phyloP scores from a whole-genome alignment of 2,888 invertebrate species.

The Adela reaumurella region DNA sequence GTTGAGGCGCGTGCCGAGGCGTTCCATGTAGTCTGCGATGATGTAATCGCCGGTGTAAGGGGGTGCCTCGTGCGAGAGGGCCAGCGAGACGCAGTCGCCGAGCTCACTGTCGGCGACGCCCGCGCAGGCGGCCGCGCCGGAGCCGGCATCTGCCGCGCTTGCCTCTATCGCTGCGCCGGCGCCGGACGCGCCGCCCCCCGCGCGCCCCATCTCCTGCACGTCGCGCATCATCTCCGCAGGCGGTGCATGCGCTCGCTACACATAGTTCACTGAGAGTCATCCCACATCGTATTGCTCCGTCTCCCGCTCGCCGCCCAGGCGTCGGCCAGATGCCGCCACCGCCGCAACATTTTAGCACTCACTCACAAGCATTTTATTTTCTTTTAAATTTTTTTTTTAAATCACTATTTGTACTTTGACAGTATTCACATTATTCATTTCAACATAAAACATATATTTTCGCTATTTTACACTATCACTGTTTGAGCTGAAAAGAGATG shows the following conservation, averaged over 20 bases:
- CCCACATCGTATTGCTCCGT: constrained; percentile 38
- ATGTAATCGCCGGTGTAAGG: constrained; percentile 68
- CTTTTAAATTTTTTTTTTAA: too few species aligned
- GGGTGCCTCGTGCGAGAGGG: constrained; percentile 43
- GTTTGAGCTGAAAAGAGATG: constrained; percentile 19
- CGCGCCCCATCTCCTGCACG: constrained; percentile 50
- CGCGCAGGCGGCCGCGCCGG: constrained; percentile 53
- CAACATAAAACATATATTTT: constrained; percentile 42
- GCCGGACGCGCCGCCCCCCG: constrained; percentile 21
- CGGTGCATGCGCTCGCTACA: constrained; percentile 33
- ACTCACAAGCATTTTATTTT: too few species aligned
- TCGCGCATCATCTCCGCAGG: constrained; percentile 53
- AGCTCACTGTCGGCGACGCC: constrained; percentile 52
- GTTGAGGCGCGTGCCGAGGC: constrained; percentile 79
- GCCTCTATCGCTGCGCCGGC: constrained; percentile 51
- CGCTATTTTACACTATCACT: constrained; percentile 37
- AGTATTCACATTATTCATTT: constrained; percentile 35
- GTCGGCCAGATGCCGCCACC: too few species aligned
- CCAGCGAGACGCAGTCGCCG: constrained; percentile 54
- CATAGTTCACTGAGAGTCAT: constrained; percentile 54
- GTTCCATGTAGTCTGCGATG: constrained; percentile 88
- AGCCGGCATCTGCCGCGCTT: constrained; percentile 33
- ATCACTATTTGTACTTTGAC: constrained; percentile 36
- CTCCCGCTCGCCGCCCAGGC: background rate
- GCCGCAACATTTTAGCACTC: too few species aligned